Conservation (phyloP, 1,140 invertebrate species). For the Eriocheir sinensis region DNA sequence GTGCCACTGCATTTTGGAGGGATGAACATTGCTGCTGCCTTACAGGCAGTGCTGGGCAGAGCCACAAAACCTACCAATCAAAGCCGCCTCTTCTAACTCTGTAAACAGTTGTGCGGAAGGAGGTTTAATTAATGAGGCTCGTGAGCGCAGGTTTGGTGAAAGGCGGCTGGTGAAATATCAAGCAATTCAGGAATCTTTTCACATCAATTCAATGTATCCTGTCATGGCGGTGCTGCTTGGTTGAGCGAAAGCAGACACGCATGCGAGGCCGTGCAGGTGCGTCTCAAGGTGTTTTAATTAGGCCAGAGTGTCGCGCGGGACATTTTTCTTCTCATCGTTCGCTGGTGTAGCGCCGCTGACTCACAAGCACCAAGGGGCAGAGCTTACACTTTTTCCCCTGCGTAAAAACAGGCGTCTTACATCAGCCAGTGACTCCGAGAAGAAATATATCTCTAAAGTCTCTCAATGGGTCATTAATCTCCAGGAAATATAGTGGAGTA, state of each 20-base stretch:
- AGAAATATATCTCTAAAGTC: constrained; percentile 4
- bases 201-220: not conserved
- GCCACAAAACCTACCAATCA: not conserved
- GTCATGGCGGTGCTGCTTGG: not conserved
- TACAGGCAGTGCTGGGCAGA: no score
- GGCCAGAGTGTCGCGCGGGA: not conserved
- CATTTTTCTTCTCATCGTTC: not conserved
- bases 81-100: not conserved
- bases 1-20: no score
- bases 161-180: not conserved
- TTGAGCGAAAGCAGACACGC: not conserved
- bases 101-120: not conserved
- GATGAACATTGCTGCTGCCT: no score
- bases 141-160: not conserved
- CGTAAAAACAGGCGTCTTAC: not conserved
- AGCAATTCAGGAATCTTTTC: not conserved
- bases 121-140: not conserved
- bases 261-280: not conserved
- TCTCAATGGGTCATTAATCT: not conserved
- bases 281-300: not conserved
- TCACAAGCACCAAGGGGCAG: not conserved
- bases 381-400: not conserved
- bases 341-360: not conserved
- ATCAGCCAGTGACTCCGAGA: not conserved
- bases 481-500: not conserved